A percentile compares a stretch with the other conserved stretches of the same genome.
phyloP scores from a whole-genome alignment of 2,888 invertebrate genomes.

The Nysson spinosus region DNA sequence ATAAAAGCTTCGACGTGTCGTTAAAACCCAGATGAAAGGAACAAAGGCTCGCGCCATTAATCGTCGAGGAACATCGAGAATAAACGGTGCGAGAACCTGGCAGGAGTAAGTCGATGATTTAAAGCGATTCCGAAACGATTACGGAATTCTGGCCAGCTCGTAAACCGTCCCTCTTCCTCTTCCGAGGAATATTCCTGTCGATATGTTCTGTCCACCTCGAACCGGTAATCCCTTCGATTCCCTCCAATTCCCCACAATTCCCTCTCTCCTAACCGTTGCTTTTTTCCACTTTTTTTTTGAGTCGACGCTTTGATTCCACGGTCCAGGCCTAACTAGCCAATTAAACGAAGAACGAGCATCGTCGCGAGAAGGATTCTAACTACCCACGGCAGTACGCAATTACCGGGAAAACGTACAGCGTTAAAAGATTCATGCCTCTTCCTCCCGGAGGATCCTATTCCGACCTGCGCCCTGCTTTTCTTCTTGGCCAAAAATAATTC shows the following conservation, averaged over 20 bases:
- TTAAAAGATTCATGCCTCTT: constrained; percentile 69
- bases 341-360: constrained; percentile 56
- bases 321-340: constrained; percentile 57
- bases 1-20: constrained; percentile 8
- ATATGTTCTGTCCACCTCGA: constrained; percentile 9
- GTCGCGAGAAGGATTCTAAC: constrained; percentile 60
- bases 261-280: background rate
- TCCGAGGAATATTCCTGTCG: constrained; percentile 23
- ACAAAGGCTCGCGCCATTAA: constrained; percentile 28
- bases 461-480: background rate
- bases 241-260: constrained; percentile 2
- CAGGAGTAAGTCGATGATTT: constrained; percentile 2
- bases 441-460: constrained; percentile 22
- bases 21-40: constrained; percentile 39
- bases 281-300: background rate
- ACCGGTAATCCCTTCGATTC: constrained; percentile 1
- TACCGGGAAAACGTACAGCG: constrained; percentile 64
- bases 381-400: constrained; percentile 64
- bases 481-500: constrained; percentile 49
- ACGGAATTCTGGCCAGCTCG: constrained; percentile 11
- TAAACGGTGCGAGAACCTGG: background rate
- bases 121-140: constrained; percentile 11
- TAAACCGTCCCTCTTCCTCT: constrained; percentile 30
- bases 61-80: constrained; percentile 2
- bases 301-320: constrained; percentile 30